A percentile compares a stretch with the other conserved stretches of the same genome.
Conservation (phyloP, 2,797 vertebrate species). For the Chrosomus eos region DNA sequence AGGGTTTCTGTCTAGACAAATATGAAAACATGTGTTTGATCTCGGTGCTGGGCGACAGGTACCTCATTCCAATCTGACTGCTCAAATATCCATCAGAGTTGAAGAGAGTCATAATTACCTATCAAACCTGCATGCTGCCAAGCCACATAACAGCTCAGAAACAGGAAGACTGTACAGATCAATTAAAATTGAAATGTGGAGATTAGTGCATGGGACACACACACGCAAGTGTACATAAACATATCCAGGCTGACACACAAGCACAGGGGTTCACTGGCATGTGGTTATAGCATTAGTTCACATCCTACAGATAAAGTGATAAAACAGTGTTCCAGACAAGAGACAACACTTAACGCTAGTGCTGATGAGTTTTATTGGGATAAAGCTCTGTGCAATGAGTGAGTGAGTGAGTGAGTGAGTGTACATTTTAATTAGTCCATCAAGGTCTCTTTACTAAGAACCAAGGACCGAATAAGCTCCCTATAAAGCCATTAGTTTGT, state of each 20-base stretch:
- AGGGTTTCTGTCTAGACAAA: slow-evolving; percentile 58
- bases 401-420: background rate
- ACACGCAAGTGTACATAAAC: background rate
- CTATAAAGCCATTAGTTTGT: background rate
- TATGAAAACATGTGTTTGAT: slow-evolving; percentile 68
- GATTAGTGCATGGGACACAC: background rate
- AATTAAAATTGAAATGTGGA: slow-evolving; percentile 34
- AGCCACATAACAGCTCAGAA: slow-evolving; percentile 59
- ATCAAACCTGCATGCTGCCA: slow-evolving; percentile 55
- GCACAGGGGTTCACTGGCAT: slow-evolving; percentile 5
- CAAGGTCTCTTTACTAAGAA: background rate
- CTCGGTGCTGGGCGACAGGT: slow-evolving; percentile 59
- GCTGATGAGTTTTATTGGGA: slow-evolving; percentile 29
- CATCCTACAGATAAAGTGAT: slow-evolving; percentile 65
- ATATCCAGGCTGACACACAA: slow-evolving; percentile 1
- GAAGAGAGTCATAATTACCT: slow-evolving; percentile 51
- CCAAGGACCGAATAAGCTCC: background rate
- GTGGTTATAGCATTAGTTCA: slow-evolving; percentile 60
- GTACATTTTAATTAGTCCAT: slow-evolving; percentile 23
- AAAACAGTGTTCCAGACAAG: slow-evolving; percentile 61
- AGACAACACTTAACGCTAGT: slow-evolving; percentile 41
- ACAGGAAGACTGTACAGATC: slow-evolving; percentile 45
- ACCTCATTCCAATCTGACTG: slow-evolving; percentile 56
- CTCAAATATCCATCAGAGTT: slow-evolving; percentile 67
- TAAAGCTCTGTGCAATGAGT: background rate